A percentile compares a stretch with the other conserved stretches of the same genome.
Conservation (phyloP, 2,113 vertebrate species). For the Lepisosteus osseus region DNA sequence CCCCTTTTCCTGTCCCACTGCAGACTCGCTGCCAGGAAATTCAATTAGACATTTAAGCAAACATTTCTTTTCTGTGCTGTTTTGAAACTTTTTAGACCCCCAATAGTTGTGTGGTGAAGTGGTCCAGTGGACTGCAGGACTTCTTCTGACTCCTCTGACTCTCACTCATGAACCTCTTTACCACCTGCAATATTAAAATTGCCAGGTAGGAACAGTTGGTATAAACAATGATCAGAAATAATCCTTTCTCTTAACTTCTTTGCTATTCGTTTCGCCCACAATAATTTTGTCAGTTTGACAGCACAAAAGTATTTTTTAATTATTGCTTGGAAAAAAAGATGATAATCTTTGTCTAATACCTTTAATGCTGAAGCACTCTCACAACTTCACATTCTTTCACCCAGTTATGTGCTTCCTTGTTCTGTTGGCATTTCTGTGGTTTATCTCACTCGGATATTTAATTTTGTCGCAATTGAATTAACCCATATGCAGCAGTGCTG, state of each 20-base stretch:
- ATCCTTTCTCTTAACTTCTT: no score
- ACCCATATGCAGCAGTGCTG: conserved; percentile 16
- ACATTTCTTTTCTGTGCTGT: no score
- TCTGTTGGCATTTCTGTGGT: neutral
- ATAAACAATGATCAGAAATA: no score
- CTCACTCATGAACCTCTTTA: no score
- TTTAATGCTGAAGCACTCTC: neutral
- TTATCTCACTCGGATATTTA: neutral
- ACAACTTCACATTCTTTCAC: conserved; percentile 11
- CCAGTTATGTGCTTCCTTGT: conserved; percentile 16
- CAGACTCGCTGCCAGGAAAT: conserved; percentile 25
- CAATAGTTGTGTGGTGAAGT: no score
- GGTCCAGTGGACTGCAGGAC: no score
- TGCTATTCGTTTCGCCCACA: neutral
- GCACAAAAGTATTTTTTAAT: neutral
- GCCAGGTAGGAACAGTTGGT: no score
- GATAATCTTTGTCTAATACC: no score
- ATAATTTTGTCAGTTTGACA: neutral
- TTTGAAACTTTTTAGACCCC: no score
- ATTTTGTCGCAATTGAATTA: conserved; percentile 28
- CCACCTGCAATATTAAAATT: no score
- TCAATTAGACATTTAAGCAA: conserved; percentile 23
- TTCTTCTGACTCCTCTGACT: no score
- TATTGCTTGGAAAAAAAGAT: no score
- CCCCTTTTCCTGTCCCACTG: conserved; percentile 28